Evolutionary conservation across 1,140 invertebrate species (phyloP).

Genomic region (Zaprionus ghesquierei): DNA sequence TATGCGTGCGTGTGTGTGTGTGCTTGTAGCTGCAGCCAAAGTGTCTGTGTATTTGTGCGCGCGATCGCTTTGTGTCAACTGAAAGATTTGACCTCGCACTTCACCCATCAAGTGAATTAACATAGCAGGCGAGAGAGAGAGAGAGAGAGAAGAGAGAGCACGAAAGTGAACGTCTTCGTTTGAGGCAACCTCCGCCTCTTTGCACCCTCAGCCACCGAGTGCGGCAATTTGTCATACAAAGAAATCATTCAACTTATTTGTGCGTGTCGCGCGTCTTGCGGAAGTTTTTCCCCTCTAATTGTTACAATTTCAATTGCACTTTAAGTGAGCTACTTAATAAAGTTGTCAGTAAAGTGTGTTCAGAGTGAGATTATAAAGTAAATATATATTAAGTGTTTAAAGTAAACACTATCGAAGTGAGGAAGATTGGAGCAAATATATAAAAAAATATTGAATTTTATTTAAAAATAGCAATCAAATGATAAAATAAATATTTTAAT

Average conservation of each 20-base stretch:
- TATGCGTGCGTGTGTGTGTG: conserved; percentile 37
- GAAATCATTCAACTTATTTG: conserved; percentile 61
- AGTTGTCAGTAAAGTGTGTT: not conserved
- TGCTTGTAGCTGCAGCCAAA: conserved; percentile 24
- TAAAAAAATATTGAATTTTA: not conserved
- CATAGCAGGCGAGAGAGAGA: not conserved
- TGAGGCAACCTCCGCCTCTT: not conserved
- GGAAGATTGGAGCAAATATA: not conserved
- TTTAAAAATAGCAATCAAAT: not conserved
- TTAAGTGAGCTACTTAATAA: conserved; percentile 41
- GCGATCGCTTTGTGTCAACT: conserved; percentile 64
- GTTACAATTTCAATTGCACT: conserved; percentile 35
- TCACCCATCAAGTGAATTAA: conserved; percentile 80
- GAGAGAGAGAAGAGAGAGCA: not conserved
- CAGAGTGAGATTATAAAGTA: not conserved
- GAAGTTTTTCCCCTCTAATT: conserved; percentile 44
- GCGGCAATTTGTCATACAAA: conserved; percentile 73
- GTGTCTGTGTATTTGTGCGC: conserved; percentile 24
- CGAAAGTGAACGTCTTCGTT: conserved; percentile 21
- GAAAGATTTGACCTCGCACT: conserved; percentile 79
- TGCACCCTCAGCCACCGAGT: not conserved
- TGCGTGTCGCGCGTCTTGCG: conserved; percentile 31
- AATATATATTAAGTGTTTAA: not conserved
- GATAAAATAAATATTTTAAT: not conserved
- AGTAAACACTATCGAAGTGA: not conserved